phyloP scores from a whole-genome alignment of 92 coral and sea anemone genomes.

The Umimayanthus chanpuru region DNA sequence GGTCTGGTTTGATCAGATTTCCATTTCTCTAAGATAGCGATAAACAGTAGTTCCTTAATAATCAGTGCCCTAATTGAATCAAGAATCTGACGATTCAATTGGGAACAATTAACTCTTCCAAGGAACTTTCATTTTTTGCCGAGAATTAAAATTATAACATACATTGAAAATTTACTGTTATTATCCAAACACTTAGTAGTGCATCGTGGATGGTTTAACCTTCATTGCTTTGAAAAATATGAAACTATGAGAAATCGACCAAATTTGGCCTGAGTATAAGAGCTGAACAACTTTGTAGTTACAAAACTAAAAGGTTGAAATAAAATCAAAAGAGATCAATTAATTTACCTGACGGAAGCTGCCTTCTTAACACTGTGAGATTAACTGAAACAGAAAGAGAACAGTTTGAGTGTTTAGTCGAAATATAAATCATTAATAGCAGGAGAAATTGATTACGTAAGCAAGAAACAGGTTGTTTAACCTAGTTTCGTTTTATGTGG shows the following conservation, averaged over 20 bases:
- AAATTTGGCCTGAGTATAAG: background rate
- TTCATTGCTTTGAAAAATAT: background rate
- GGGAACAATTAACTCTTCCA: background rate
- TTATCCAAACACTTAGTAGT: background rate
- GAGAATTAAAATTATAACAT: background rate
- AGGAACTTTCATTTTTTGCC: background rate
- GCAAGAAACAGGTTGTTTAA: conserved; percentile 32
- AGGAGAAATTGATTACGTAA: conserved; percentile 31
- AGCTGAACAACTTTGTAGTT: background rate
- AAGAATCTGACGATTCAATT: background rate
- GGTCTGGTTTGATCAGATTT: background rate
- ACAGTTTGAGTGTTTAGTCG: conserved; percentile 23
- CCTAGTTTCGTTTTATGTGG: conserved; percentile 28
- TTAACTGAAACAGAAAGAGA: conserved; percentile 34
- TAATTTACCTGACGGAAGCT: conserved; percentile 35
- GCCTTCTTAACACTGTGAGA: conserved; percentile 28
- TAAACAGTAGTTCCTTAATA: background rate
- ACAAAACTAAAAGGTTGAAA: background rate
- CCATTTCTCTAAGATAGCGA: too few relatives aligned
- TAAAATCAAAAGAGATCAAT: background rate
- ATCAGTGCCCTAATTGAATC: background rate
- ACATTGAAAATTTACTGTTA: background rate
- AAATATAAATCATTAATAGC: conserved; percentile 27
- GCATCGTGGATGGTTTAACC: background rate
- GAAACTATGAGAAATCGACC: background rate